Base-by-base conservation (phyloP, 2,888 invertebrate genomes). In the Sphecodes monilicornis region DNA sequence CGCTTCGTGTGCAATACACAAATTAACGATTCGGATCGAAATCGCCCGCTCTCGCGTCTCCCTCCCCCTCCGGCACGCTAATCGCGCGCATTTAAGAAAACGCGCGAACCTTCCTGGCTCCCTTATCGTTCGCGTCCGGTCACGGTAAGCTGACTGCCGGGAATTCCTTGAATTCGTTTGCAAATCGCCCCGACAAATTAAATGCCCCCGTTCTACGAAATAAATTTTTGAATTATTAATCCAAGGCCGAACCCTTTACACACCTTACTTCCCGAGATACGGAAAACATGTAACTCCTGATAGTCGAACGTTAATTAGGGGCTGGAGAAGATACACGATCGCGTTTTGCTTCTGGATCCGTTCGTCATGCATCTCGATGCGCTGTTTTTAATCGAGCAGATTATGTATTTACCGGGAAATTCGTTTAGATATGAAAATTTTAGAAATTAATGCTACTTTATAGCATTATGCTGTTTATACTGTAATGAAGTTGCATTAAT, bases 1-100 rank as follows among this genome's bases (percentile, higher is more conserved):
- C 88, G 72, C 84, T 72, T 82, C 70, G 82, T 80, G 79, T 87
- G 90, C 80, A 85, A 87, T 88, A 87, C 87, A 87, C 88, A 86
- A 90, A 90, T 92, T 89, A 91, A 89, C 90, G 87, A 83, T 83
- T 89, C 87, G 83, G 79, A 80, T 87, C 80, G 82, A 75, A 76
- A 76, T 80, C 81, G 60, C 74, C n/a, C 43, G 4, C 41, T n/a
- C 54, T 5, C 39, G 29, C 32, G 18, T n/a, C n/a, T n/a, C n/a
- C n/a, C 18, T 0, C n/a, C n/a, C 3, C 54, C n/a, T 22, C 57
- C 69, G 18, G 29, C 68, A 72, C 72, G 82, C 76, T 83, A 83
- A 83, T 81, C 83, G 83, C 83, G 68, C 76, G 71, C 57, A 81
- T 83, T 83, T 83, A 83, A 81, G 82, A 70, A 71, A 83, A 83